Evolutionary conservation across 2,888 invertebrate species (phyloP), one percentile per base, ranked within the genome.

Genomic region (Philaethria dido): DNA sequence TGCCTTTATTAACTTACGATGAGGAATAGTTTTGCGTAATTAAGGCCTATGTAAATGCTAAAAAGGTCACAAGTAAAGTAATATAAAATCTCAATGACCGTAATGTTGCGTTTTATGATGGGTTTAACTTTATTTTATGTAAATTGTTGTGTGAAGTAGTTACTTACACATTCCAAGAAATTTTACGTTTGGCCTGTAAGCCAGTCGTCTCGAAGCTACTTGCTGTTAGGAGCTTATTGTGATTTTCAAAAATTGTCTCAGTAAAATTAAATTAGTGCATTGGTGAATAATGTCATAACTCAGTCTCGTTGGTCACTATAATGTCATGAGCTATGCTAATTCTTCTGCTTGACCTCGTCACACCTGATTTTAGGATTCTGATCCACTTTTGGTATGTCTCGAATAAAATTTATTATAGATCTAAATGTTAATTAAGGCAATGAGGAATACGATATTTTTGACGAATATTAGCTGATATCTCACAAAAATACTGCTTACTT

Each of bases 391-490:
- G 87, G 89, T 89, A 84, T 76, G 87, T 87, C 80, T 86, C 80
- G 80, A 83, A 81, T 73, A 76, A 82, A 86, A 88, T 90, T 89
- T 88, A 88, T 90, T 83, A 81, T 79, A 78, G 75, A 82, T 87
- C 79, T 87, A 89, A 89, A 91, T 89, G 88, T 84, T 86, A 91
- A 90, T 89, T 75, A 84, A 85, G 84, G 86, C 85, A 88, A 83
- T 84, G 81, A 82, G 83, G 82, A 85, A 83, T 84, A 77, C 78
- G 79, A 80, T 79, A 80, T 78, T 72, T 82, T 83, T 83, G 82
- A 84, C 77, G 77, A 80, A 80, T 83, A 80, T 84, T 80, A 77
- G 81, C 76, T 81, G 77, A 81, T 84, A 81, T 82, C 81, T 74
- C 74, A 78, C 72, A 73, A 79, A 80, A 79, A 78, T 77, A 77